phyloP scores from a whole-genome alignment of 2,797 vertebrate genomes.

The Trichosurus vulpecula region DNA sequence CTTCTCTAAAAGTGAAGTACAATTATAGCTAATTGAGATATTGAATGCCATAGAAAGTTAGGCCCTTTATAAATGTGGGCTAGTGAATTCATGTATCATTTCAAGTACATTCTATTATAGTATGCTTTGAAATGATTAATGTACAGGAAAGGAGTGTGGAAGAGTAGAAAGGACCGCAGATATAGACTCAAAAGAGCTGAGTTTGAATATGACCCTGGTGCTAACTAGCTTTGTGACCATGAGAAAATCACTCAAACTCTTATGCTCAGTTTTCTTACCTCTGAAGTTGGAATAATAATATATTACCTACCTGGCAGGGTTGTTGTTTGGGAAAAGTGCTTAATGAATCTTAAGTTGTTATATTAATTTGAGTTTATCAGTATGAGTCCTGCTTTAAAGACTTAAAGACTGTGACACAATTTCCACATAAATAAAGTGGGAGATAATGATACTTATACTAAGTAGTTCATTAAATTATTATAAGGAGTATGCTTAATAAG shows the following conservation, averaged over 20 bases:
- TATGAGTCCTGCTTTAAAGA: not conserved
- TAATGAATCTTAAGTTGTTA: not conserved
- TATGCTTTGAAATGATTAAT: not conserved
- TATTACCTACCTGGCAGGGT: not conserved
- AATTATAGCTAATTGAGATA: not conserved
- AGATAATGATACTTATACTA: not conserved
- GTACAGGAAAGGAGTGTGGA: not conserved
- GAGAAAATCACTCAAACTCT: not conserved
- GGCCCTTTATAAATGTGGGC: not conserved
- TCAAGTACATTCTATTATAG: constrained; percentile 10
- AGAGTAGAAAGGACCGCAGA: not conserved
- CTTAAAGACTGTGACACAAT: not conserved
- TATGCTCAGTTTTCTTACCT: not conserved
- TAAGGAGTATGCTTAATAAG: not conserved
- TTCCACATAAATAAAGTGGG: not conserved
- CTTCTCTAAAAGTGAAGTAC: not conserved
- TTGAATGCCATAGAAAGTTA: not conserved
- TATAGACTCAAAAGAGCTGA: not conserved
- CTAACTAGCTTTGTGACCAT: not conserved
- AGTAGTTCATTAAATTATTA: not conserved
- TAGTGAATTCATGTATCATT: not conserved
- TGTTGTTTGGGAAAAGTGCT: not conserved
- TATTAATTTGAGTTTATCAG: not conserved
- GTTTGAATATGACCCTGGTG: not conserved
- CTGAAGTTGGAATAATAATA: not conserved